Percentiles rank a stretch among this genome's conserved stretches.
phyloP scores from a whole-genome alignment of 92 coral and sea anemone species.

The Blastomussa wellsi region DNA sequence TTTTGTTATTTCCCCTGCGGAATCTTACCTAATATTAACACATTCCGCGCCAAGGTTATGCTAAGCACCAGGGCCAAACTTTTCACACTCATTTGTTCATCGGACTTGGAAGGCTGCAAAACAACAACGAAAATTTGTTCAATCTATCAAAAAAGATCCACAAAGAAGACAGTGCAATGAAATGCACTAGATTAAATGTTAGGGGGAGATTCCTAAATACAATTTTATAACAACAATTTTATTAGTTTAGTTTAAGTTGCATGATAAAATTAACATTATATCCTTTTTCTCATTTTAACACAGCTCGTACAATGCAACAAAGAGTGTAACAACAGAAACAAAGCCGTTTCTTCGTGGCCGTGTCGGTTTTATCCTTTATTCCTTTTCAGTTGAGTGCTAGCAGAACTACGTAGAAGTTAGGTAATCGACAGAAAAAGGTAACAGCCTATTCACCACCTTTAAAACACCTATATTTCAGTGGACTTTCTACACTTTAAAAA shows the following conservation, averaged over 20 bases:
- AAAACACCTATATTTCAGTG: not conserved
- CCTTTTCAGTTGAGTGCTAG: no score
- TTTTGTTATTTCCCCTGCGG: not conserved
- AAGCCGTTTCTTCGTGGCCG: not conserved
- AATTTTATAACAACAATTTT: not conserved
- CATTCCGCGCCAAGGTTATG: constrained; percentile 8
- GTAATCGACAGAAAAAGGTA: not conserved
- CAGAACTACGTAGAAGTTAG: constrained; percentile 13
- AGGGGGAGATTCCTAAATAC: not conserved
- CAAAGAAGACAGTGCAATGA: not conserved
- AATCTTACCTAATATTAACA: constrained; percentile 27
- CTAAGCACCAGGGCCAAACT: constrained; percentile 15
- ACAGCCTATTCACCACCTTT: not conserved
- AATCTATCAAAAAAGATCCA: not conserved
- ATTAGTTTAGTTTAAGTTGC: not conserved
- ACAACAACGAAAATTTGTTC: not conserved
- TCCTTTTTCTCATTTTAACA: not conserved
- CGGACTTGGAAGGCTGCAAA: constrained; percentile 15
- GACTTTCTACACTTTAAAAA: not conserved
- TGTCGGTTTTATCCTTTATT: not conserved
- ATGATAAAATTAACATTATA: no score
- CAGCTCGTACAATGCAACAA: not conserved
- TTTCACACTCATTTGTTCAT: constrained; percentile 42
- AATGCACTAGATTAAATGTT: not conserved
- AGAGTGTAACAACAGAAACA: not conserved